Evolutionary conservation across 2,888 invertebrate genomes (phyloP).

Genomic region (Scelioninae gen. 2): DNA sequence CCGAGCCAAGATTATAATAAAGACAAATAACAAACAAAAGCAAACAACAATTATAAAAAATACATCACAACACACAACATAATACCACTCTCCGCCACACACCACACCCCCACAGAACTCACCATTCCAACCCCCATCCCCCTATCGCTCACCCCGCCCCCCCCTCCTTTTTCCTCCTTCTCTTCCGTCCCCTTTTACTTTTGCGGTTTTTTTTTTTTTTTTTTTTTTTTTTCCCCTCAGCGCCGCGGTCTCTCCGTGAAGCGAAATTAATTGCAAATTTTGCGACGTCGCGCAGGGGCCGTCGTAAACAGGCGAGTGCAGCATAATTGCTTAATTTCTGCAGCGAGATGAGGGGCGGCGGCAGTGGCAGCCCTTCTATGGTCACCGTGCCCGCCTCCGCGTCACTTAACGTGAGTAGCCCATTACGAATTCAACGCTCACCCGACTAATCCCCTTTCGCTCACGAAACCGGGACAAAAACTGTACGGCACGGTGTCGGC

Average conservation of each 20-base stretch:
- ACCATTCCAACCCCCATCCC: no score
- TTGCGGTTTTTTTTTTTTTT: no score
- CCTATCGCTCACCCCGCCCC: no score
- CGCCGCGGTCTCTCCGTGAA: neutral
- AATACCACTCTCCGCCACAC: no score
- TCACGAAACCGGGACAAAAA: conserved; percentile 60
- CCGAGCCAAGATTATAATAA: no score
- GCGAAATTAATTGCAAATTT: conserved; percentile 36
- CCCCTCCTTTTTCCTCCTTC: no score
- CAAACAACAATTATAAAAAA: no score
- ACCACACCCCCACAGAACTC: no score
- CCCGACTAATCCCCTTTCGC: conserved; percentile 60
- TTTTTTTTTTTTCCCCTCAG: no score
- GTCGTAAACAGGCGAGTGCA: conserved; percentile 32
- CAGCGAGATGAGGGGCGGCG: conserved; percentile 67
- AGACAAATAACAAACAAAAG: no score
- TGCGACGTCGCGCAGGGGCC: conserved; percentile 42
- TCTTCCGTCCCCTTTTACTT: no score
- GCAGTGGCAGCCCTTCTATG: conserved; percentile 65
- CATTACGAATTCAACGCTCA: conserved; percentile 60
- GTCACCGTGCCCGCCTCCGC: conserved; percentile 69
- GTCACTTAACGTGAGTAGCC: conserved; percentile 69
- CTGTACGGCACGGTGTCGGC: conserved; percentile 56
- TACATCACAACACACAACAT: no score
- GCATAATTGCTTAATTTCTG: conserved; percentile 56